phyloP scores from a whole-genome alignment of 1,140 invertebrate genomes.

The Caerostris darwini region DNA sequence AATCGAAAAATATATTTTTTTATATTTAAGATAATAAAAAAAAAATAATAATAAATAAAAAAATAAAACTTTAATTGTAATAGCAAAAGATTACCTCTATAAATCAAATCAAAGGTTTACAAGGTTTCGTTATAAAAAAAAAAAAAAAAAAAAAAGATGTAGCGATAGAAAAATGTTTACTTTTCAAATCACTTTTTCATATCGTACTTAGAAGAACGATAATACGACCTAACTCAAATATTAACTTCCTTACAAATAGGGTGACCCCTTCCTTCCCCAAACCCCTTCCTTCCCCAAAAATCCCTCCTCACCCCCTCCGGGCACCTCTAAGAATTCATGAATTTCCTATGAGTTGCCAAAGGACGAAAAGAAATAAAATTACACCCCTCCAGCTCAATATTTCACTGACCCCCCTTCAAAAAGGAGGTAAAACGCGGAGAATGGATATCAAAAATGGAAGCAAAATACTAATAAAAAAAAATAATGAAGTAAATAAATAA shows the following conservation, averaged over 20 bases:
- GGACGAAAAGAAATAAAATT: constrained; percentile 54
- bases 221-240: neutral
- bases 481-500: neutral
- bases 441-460: neutral
- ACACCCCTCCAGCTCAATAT: constrained; percentile 22
- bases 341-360: constrained; percentile 56
- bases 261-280: neutral
- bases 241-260: constrained; percentile 5
- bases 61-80: too few species aligned
- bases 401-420: neutral
- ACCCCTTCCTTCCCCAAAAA: neutral
- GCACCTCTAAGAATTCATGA: constrained; percentile 38
- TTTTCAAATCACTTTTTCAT: neutral
- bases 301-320: too few species aligned
- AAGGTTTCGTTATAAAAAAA: too few species aligned
- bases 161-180: neutral
- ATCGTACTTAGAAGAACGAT: neutral
- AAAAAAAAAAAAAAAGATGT: too few species aligned
- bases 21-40: too few species aligned
- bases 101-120: too few species aligned
- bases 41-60: too few species aligned
- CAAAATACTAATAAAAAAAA: neutral
- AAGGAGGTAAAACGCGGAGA: neutral
- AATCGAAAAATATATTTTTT: too few species aligned
- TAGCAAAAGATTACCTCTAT: too few species aligned